These are phyloP conservation scores for Andricus curvator DNA, from an alignment of 2,888 invertebrate genomes.

Conservation along the genomic window DNA sequence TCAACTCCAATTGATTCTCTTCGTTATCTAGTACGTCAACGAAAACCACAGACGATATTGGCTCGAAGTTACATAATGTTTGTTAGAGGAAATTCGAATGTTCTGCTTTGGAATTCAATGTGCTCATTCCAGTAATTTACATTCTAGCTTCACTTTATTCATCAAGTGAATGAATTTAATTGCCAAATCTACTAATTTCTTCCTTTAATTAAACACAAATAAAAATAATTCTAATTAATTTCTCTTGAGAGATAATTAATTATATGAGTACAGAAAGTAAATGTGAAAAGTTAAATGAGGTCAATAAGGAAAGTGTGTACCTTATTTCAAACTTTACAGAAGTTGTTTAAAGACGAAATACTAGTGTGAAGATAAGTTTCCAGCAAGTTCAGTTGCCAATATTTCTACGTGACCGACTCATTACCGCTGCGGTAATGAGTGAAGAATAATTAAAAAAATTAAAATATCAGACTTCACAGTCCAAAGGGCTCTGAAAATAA, in stretches of 20 bases:
- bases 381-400: no score
- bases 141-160: not conserved
- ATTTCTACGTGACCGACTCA: no score
- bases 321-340: no score
- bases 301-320: not conserved
- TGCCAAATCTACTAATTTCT: not conserved
- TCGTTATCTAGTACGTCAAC: not conserved
- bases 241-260: not conserved
- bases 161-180: not conserved
- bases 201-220: no score
- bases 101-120: not conserved
- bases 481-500: no score
- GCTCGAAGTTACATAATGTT: not conserved
- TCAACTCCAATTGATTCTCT: not conserved
- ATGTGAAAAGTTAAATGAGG: not conserved
- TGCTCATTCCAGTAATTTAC: not conserved
- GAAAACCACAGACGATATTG: not conserved
- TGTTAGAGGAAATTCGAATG: not conserved
- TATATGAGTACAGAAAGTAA: not conserved
- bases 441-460: no score
- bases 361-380: no score
- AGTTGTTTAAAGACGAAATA: no score
- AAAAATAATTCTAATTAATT: not conserved
- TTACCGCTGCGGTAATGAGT: no score
- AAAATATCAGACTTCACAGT: no score